Evolutionary conservation across 2,888 invertebrate genomes (phyloP).

Genomic region (Sycophila texana): DNA sequence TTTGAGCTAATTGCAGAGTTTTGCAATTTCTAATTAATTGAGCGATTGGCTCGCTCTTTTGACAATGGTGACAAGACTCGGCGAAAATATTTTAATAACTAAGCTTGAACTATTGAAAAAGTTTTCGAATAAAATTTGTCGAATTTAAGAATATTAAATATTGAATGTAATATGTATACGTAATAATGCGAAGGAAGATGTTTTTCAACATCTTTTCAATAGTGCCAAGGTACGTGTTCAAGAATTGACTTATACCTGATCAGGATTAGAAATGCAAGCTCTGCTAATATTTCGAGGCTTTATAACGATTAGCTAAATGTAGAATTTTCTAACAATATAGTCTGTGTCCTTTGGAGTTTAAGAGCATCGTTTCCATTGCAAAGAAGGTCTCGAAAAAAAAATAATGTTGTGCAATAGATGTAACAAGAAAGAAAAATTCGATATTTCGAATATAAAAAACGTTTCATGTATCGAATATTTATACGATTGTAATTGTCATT

Average conservation of each 20-base stretch:
- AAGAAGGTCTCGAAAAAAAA: constrained; percentile 61
- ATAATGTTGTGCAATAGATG: constrained; percentile 59
- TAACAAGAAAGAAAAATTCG: constrained; percentile 61
- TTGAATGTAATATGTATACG: background rate
- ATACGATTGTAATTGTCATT: constrained; percentile 57
- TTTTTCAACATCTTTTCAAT: constrained; percentile 19
- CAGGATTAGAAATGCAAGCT: constrained; percentile 34
- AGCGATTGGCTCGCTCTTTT: too few species aligned
- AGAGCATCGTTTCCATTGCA: constrained; percentile 59
- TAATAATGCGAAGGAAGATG: constrained; percentile 1
- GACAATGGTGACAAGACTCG: too few species aligned
- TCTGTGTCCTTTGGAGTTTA: constrained; percentile 17
- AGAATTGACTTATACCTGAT: background rate
- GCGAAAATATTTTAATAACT: background rate
- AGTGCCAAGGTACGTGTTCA: constrained; percentile 39
- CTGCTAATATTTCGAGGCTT: constrained; percentile 36
- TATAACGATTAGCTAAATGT: constrained; percentile 10
- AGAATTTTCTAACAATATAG: constrained; percentile 21
- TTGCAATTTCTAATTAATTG: constrained; percentile 23
- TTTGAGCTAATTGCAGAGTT: constrained; percentile 36
- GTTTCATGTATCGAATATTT: constrained; percentile 50
- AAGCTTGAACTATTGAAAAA: background rate
- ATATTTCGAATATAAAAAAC: constrained; percentile 57
- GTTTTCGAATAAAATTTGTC: background rate
- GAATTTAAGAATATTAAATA: too few species aligned